These are phyloP conservation scores for Drosophila paranaensis DNA, from an alignment of 2,888 invertebrate genomes.

Conservation along the genomic window DNA sequence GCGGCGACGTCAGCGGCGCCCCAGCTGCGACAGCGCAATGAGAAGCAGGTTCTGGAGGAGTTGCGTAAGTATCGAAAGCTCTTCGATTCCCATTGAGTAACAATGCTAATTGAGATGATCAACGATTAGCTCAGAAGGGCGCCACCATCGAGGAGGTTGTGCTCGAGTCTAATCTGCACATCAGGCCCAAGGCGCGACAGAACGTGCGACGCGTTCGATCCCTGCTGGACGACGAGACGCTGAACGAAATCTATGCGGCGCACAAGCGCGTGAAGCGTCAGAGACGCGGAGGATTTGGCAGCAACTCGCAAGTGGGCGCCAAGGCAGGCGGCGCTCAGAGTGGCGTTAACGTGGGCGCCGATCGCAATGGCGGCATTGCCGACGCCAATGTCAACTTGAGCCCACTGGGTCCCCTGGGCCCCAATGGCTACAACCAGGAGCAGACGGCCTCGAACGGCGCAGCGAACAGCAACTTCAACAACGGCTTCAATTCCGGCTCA, in stretches of 20 bases:
- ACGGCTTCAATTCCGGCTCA: constrained; percentile 70
- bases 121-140: constrained; percentile 68
- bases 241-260: constrained; percentile 50
- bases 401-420: constrained; percentile 45
- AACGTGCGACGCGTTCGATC: constrained; percentile 64
- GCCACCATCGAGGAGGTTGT: constrained; percentile 85
- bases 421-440: constrained; percentile 68
- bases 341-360: constrained; percentile 62
- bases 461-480: constrained; percentile 66
- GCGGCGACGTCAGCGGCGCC: constrained; percentile 57
- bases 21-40: constrained; percentile 69
- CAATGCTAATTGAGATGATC: constrained; percentile 1
- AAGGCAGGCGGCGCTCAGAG: constrained; percentile 52
- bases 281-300: constrained; percentile 5
- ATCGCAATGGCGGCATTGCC: constrained; percentile 59
- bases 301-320: constrained; percentile 38
- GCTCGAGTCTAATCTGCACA: constrained; percentile 85
- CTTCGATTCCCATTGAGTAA: constrained; percentile 16
- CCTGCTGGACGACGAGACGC: constrained; percentile 30
- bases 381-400: constrained; percentile 60
- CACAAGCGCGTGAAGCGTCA: constrained; percentile 79
- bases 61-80: constrained; percentile 69
- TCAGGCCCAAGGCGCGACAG: constrained; percentile 83
- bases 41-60: constrained; percentile 72
- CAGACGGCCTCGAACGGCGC: constrained; percentile 81